Evolutionary conservation across 2,888 invertebrate species (phyloP).

Genomic region (Amblyjoppa proteus): DNA sequence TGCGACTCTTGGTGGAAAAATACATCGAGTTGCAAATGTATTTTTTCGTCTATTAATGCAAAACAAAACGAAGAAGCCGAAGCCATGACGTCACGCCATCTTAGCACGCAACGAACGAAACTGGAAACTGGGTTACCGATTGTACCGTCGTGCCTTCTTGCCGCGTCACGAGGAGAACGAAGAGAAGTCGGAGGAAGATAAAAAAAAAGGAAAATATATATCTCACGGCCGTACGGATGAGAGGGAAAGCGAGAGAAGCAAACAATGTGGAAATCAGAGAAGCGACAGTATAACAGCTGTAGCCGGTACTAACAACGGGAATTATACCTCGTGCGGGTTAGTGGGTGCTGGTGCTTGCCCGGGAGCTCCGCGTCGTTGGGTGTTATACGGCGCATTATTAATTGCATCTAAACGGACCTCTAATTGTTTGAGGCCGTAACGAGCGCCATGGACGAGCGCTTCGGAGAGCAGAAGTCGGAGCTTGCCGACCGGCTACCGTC

Average conservation of each 20-base stretch:
- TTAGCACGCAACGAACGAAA: conserved; percentile 16
- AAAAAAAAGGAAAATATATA: conserved; percentile 20
- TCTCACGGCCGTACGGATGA: conserved; percentile 34
- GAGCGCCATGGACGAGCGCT: conserved; percentile 42
- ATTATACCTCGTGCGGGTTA: conserved; percentile 32
- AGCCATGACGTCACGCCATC: not conserved
- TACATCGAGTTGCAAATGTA: not conserved
- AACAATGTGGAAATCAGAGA: conserved; percentile 34
- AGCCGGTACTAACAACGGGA: conserved; percentile 33
- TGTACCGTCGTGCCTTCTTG: conserved; percentile 27
- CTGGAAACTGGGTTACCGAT: conserved; percentile 41
- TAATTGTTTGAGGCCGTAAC: conserved; percentile 61
- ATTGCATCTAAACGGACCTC: conserved; percentile 59
- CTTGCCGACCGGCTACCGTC: not conserved
- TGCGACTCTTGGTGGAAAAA: not conserved
- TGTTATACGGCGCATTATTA: conserved; percentile 52
- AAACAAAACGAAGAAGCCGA: not conserved
- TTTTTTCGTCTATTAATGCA: not conserved
- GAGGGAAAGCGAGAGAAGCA: conserved; percentile 25
- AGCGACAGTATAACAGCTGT: conserved; percentile 7
- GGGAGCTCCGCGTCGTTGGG: conserved; percentile 20
- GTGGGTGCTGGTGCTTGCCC: not conserved
- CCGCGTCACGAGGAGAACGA: conserved; percentile 23
- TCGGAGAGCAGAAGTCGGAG: conserved; percentile 26
- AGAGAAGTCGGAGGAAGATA: not conserved